Evolutionary conservation across 2,888 invertebrate species (phyloP), one percentile per base, ranked within the genome.

Genomic region (Hesperia comma): DNA sequence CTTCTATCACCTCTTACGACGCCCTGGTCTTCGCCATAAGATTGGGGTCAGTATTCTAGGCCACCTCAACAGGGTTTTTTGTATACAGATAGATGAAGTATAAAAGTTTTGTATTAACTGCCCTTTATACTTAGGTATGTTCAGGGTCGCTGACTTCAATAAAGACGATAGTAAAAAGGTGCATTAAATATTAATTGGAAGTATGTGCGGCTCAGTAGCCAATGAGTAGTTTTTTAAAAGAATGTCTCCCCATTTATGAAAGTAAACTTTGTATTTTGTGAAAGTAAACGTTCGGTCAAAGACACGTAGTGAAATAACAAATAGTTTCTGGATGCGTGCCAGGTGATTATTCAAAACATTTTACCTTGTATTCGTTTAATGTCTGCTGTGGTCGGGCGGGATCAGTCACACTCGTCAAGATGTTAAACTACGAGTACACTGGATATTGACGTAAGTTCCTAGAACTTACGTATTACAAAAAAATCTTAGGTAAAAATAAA

Each of bases 271-370:
- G 58, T 33, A 40, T 57, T n/a, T 64, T 63, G 51, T 69, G 72
- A 74, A 71, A 74, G 71, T 74, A 71, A 70, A 69, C 68, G 68
- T 61, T 61, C 70, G 68, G 68, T 72, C 69, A 73, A 72, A 66
- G 68, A 54, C 70, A 71, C 69, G 70, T 77, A 75, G 78, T 80
- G 79, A 81, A 81, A 79, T 81, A 81, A 79, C 78, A 72, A 75
- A 79, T 81, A 74, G 73, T 77, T 81, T 85, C 88, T 90, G 90
- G 75, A 69, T 70, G 80, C 82, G 84, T 85, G 86, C 81, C 76
- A 72, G 76, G 70, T 71, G 75, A 82, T 85, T 79, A 82, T 83
- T 84, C 79, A 79, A 87, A 88, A 87, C 83, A 84, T 75, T 71
- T 74, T 75, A 72, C 85, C 85, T 87, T 85, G 87, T 84, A 80